A percentile compares a stretch with the other conserved stretches of the same genome.
These are phyloP conservation scores for Lepidochitona cinerea DNA, from an alignment of 2,888 invertebrate genomes.

Conservation along the genomic window DNA sequence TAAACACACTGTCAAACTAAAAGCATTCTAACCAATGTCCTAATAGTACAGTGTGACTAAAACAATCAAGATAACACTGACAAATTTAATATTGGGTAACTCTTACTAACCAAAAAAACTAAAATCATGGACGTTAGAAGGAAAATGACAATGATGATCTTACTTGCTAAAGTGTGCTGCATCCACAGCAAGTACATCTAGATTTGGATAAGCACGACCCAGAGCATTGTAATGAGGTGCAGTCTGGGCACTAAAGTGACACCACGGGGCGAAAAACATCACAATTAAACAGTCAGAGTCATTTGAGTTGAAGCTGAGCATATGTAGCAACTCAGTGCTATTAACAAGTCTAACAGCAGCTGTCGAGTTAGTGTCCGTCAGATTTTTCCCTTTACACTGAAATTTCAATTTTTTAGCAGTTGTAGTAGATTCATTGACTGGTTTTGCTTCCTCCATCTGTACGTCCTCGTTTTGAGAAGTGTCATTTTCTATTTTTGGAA, in stretches of 20 bases:
- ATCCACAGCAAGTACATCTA: conserved; percentile 90
- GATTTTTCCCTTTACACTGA: conserved; percentile 55
- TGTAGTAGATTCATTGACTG: no score
- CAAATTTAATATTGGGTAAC: no score
- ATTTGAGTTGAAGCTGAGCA: conserved; percentile 74
- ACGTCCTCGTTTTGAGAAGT: neutral
- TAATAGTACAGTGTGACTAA: no score
- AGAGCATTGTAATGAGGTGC: conserved; percentile 93
- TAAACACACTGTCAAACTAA: no score
- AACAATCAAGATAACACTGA: no score
- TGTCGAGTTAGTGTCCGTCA: conserved; percentile 48
- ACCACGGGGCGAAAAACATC: conserved; percentile 90
- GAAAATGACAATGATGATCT: no score
- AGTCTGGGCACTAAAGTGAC: conserved; percentile 90
- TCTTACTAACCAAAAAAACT: no score
- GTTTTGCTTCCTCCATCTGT: neutral
- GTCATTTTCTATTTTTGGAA: neutral
- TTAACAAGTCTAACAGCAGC: conserved; percentile 77
- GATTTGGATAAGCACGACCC: conserved; percentile 86
- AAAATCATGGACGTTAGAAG: no score
- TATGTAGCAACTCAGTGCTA: conserved; percentile 79
- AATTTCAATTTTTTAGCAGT: conserved; percentile 54
- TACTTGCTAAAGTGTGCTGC: conserved; percentile 82
- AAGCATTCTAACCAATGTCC: no score
- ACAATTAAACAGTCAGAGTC: conserved; percentile 78